phyloP scores from a whole-genome alignment of 2,797 vertebrate species.

The Coranthus polyacanthus region DNA sequence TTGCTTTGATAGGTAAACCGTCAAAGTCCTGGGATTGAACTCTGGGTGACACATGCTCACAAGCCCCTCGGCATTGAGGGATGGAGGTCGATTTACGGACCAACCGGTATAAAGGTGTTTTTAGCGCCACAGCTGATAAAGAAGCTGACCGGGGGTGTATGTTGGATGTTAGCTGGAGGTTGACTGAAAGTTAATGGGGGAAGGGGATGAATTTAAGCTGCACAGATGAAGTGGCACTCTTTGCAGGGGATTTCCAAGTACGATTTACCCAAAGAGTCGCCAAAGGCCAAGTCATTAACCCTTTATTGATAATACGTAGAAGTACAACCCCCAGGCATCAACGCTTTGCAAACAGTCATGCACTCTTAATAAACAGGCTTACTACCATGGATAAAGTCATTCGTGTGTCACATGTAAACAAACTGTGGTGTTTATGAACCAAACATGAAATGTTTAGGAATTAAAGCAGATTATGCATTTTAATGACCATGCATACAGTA shows the following conservation, averaged over 20 bases:
- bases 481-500: neutral
- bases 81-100: conserved; percentile 57
- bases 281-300: conserved; percentile 81
- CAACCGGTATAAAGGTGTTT: conserved; percentile 64
- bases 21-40: conserved; percentile 57
- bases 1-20: conserved; percentile 39
- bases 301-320: conserved; percentile 71
- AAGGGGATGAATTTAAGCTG: conserved; percentile 52
- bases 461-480: conserved; percentile 22
- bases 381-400: conserved; percentile 37
- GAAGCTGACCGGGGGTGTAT: conserved; percentile 29
- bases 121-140: conserved; percentile 57
- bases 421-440: conserved; percentile 21
- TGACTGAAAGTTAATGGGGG: conserved; percentile 61
- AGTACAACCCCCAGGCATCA: conserved; percentile 65
- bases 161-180: conserved; percentile 49
- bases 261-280: conserved; percentile 57
- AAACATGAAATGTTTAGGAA: conserved; percentile 19
- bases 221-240: conserved; percentile 64
- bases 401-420: conserved; percentile 56
- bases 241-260: conserved; percentile 68
- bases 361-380: conserved; percentile 57
- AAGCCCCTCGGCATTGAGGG: conserved; percentile 54
- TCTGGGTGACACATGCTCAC: conserved; percentile 48
- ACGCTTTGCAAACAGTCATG: conserved; percentile 60